phyloP scores from a whole-genome alignment of 2,888 invertebrate species.

The Pemphredon lugubris region DNA sequence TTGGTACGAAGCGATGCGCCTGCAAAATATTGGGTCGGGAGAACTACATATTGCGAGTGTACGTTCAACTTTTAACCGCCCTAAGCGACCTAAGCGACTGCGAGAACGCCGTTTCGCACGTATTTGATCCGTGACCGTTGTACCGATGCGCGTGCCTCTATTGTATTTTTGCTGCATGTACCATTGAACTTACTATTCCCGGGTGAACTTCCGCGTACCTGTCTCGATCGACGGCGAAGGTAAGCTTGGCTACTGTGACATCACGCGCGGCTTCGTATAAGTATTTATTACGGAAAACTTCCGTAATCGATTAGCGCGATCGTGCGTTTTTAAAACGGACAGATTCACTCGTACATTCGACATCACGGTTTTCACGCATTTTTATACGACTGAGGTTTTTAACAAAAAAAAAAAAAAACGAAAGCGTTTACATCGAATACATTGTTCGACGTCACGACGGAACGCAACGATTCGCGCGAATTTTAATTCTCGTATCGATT shows the following conservation, averaged over 20 bases:
- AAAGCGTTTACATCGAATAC: too few relatives aligned
- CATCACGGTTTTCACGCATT: too few relatives aligned
- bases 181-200: conserved; percentile 76
- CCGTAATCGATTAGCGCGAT: conserved; percentile 1
- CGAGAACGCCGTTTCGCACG: conserved; percentile 75
- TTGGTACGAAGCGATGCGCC: too few relatives aligned
- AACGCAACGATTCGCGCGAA: too few relatives aligned
- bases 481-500: conserved; percentile 23
- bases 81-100: conserved; percentile 42
- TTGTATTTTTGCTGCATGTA: conserved; percentile 64
- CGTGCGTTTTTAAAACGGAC: not conserved
- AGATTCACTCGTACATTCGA: too few relatives aligned
- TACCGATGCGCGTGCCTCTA: conserved; percentile 67
- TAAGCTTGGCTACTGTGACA: conserved; percentile 35
- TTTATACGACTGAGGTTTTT: too few relatives aligned
- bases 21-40: conserved; percentile 29
- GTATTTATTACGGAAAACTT: conserved; percentile 15
- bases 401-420: too few relatives aligned
- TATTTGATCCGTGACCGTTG: conserved; percentile 76
- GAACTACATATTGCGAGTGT: conserved; percentile 50
- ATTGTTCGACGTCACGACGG: too few relatives aligned
- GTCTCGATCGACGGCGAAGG: conserved; percentile 69
- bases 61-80: conserved; percentile 49
- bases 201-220: conserved; percentile 78
- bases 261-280: conserved; percentile 45